Conservation (phyloP, 2,113 vertebrate species). For the Cygnus buccinator region DNA sequence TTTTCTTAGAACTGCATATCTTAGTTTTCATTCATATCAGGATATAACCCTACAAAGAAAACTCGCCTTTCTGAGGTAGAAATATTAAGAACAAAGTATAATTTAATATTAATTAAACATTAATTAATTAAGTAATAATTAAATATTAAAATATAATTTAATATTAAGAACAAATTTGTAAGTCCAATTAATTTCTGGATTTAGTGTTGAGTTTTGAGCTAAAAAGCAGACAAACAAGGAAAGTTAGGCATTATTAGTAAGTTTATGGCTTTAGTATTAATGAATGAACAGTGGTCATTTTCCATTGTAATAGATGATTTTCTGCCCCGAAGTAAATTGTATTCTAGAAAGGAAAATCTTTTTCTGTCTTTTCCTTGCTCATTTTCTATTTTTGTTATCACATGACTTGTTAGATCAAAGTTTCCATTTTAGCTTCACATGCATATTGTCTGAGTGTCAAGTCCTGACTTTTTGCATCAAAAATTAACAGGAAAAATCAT, state of each 20-base stretch:
- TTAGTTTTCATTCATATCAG: not conserved
- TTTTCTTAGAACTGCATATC: not conserved
- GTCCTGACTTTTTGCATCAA: slow-evolving; percentile 20
- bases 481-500: slow-evolving; percentile 48
- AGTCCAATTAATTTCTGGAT: not conserved
- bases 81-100: not conserved
- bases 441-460: slow-evolving; percentile 52
- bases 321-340: not conserved
- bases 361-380: not conserved
- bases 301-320: not conserved
- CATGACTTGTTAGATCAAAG: not conserved
- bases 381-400: slow-evolving; percentile 10
- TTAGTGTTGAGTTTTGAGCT: not conserved
- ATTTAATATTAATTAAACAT: too few species aligned
- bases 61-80: not conserved
- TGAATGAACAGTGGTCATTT: not conserved
- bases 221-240: not conserved
- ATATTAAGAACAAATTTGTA: not conserved
- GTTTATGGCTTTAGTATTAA: not conserved
- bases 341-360: not conserved
- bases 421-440: slow-evolving; percentile 57
- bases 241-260: not conserved
- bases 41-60: not conserved
- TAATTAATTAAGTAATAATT: too few species aligned
- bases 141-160: too few species aligned